A percentile compares a stretch with the other conserved stretches of the same genome.
Conservation (phyloP, 2,113 vertebrate genomes). For the Puntigrus tetrazona region DNA sequence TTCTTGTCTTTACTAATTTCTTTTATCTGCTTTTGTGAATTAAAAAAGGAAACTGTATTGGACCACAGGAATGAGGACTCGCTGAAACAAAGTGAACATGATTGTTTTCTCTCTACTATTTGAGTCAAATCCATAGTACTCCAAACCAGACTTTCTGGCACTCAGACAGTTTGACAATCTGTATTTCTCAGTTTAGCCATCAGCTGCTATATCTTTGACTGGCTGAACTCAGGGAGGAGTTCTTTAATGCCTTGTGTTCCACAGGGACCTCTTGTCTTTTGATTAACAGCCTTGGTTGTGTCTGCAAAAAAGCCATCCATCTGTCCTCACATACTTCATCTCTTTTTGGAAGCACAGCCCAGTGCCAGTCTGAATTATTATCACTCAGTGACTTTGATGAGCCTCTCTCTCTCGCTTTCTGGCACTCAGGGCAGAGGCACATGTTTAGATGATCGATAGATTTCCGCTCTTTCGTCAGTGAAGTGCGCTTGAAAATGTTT, state of each 20-base stretch:
- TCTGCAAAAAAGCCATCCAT: constrained; percentile 15
- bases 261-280: background rate
- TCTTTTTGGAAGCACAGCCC: constrained; percentile 13
- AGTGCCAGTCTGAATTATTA: constrained; percentile 39
- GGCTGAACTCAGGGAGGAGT: constrained; percentile 11
- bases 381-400: constrained; percentile 34
- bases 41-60: background rate
- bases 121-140: background rate
- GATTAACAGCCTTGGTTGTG: constrained; percentile 20
- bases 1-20: background rate
- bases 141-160: background rate
- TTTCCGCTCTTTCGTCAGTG: background rate
- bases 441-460: constrained; percentile 20
- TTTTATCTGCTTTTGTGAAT: background rate
- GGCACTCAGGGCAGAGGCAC: background rate
- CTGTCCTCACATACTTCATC: constrained; percentile 13
- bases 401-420: constrained; percentile 15
- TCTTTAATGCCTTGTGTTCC: background rate
- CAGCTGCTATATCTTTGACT: background rate
- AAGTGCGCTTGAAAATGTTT: background rate
- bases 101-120: background rate
- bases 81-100: background rate
- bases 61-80: background rate
- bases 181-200: background rate
- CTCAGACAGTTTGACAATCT: background rate